Base-by-base conservation (phyloP, 1,140 invertebrate species). In the Cydia amplana region DNA sequence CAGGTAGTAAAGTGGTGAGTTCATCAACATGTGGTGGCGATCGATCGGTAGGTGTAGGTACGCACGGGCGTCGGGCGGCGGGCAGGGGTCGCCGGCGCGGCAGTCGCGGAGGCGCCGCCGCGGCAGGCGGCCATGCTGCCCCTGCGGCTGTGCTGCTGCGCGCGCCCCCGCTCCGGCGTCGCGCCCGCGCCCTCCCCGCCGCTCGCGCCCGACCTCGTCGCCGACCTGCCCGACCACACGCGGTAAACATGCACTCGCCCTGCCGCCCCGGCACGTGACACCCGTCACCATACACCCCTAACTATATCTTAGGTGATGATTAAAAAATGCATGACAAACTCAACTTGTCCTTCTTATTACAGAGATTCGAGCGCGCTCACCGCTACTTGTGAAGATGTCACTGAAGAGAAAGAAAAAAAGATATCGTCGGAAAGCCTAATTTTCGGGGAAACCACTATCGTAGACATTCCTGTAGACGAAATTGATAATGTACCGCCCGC, bases 41-140 rank as follows among this genome's bases (percentile, higher is more conserved):
- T 65, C 49, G 72, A 75, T 65, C 63, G 76, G 73, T 55, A 79
- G 77, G 75, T 32, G 74, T 79, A 73, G 49, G 79, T 77, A 78
- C 49, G 78, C 75, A 75, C 20, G 79, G 78, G 78, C 73, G 73
- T 40, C 7, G 72, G 72, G 78, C 73, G 80, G 75, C 81, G 85
- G 78, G 55, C 77, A 90, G 83, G 75, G 76, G 90, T 90, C 87
- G 93, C 87, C 89, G 89, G 82, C 79, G 80, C 80, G 83, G 84
- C 86, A 82, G 87, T 78, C 83, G 86, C 81, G 89, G 81, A 83
- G 83, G 82, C 89, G 87, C 75, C 80, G 70, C 81, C 75, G 81
- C 81, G 81, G 20, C 79, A 49, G 78, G 76, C 75, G 83, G 79
- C 60, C 51, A 76, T 60, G 78, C 76, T 64, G 78, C 75, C 75